A percentile compares a stretch with the other conserved stretches of the same genome.
Evolutionary conservation across 2,888 invertebrate genomes (phyloP).

Genomic region (Enchytraeus crypticus): DNA sequence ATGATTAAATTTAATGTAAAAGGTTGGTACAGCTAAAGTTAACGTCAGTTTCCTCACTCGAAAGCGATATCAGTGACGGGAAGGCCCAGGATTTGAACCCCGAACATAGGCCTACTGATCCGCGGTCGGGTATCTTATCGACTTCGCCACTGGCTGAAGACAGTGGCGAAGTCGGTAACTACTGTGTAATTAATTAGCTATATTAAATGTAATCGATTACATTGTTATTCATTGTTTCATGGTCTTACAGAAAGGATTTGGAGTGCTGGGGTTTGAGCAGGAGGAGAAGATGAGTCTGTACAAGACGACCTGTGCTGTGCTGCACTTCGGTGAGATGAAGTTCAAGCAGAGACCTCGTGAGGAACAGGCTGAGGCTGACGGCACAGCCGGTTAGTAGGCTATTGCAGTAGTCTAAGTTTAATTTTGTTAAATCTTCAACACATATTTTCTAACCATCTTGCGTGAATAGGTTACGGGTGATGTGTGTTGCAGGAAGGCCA

Average conservation of each 20-base stretch:
- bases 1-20: not conserved
- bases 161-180: not conserved
- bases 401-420: no score
- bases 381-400: slow-evolving; percentile 43
- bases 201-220: not conserved
- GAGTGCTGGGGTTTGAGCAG: slow-evolving; percentile 93
- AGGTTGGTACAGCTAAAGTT: no score
- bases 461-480: no score
- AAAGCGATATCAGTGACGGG: no score
- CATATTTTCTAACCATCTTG: no score
- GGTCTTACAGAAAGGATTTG: slow-evolving; percentile 82
- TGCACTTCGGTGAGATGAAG: slow-evolving; percentile 99
- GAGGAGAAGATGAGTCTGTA: slow-evolving; percentile 89
- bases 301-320: slow-evolving; percentile 93
- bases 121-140: no score
- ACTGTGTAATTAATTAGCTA: not conserved
- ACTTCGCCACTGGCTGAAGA: no score
- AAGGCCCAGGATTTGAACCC: no score
- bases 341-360: slow-evolving; percentile 99
- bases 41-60: no score
- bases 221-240: not conserved
- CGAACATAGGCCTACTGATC: no score
- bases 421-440: no score
- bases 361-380: slow-evolving; percentile 64
- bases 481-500: no score